These are phyloP conservation scores for Agonopterix arenella DNA, from an alignment of 2,888 invertebrate genomes.

Conservation along the genomic window DNA sequence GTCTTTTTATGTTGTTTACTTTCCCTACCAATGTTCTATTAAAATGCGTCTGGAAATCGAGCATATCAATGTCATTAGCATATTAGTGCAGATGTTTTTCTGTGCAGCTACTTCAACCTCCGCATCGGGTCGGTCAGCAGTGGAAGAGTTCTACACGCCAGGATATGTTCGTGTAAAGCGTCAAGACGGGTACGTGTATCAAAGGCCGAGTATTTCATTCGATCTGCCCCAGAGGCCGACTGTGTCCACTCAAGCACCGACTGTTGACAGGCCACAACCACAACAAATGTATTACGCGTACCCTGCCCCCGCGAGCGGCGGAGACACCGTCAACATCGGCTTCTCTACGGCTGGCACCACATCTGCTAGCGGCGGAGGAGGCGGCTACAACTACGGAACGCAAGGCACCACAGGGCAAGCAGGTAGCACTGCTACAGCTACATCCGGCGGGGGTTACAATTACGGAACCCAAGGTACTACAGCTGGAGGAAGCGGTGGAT, in stretches of 20 bases:
- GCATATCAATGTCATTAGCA: conserved; percentile 15
- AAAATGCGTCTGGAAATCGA: conserved; percentile 30
- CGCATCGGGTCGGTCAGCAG: conserved; percentile 6
- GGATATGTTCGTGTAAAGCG: conserved; percentile 39
- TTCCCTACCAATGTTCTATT: conserved; percentile 10
- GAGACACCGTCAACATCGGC: conserved; percentile 34
- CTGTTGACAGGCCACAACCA: conserved; percentile 54
- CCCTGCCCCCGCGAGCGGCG: conserved; percentile 38
- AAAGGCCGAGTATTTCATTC: conserved; percentile 57
- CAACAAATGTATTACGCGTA: conserved; percentile 68
- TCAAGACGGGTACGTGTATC: conserved; percentile 65
- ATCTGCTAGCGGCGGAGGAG: conserved; percentile 9
- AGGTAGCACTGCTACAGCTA: neutral
- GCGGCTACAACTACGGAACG: conserved; percentile 18
- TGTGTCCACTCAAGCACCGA: conserved; percentile 49
- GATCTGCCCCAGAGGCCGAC: conserved; percentile 46
- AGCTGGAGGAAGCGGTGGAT: neutral
- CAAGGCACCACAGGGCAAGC: neutral
- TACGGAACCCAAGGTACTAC: neutral
- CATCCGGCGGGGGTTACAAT: conserved; percentile 1
- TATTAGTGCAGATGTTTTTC: conserved; percentile 24
- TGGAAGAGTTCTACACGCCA: conserved; percentile 14
- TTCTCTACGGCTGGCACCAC: conserved; percentile 18
- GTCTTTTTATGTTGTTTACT: conserved; percentile 27
- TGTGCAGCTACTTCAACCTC: conserved; percentile 17